Evolutionary conservation across 2,888 invertebrate genomes (phyloP).

Genomic region (Adelognathus sp.): DNA sequence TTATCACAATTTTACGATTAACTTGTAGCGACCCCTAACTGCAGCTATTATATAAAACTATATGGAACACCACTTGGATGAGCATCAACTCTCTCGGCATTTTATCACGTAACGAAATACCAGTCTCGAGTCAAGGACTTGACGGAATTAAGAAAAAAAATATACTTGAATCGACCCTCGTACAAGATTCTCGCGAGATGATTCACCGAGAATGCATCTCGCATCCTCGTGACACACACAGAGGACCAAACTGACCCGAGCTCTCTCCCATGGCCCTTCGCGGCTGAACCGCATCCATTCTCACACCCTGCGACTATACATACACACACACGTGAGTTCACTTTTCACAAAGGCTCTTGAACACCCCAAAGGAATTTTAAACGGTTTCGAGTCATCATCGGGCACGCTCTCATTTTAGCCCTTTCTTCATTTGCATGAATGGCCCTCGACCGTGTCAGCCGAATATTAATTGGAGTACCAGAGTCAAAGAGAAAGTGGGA

Average conservation of each 20-base stretch:
- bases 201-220: constrained; percentile 54
- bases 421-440: background rate
- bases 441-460: background rate
- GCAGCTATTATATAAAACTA: too few species aligned
- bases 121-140: background rate
- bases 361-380: constrained; percentile 14
- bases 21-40: too few species aligned
- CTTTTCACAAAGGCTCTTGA: constrained; percentile 13
- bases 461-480: background rate
- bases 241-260: constrained; percentile 25
- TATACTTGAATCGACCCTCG: constrained; percentile 8
- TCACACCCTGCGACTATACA: background rate
- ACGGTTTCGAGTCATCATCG: constrained; percentile 20
- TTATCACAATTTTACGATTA: too few species aligned
- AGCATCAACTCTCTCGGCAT: background rate
- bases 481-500: background rate
- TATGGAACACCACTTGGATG: background rate
- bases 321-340: background rate
- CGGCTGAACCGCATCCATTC: constrained; percentile 9
- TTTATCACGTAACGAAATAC: background rate
- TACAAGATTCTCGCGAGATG: constrained; percentile 46
- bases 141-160: background rate
- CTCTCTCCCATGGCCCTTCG: constrained; percentile 31
- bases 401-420: background rate
- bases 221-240: constrained; percentile 39